Evolutionary conservation across 2,797 vertebrate species (phyloP).

Genomic region (Bufotes viridis): DNA sequence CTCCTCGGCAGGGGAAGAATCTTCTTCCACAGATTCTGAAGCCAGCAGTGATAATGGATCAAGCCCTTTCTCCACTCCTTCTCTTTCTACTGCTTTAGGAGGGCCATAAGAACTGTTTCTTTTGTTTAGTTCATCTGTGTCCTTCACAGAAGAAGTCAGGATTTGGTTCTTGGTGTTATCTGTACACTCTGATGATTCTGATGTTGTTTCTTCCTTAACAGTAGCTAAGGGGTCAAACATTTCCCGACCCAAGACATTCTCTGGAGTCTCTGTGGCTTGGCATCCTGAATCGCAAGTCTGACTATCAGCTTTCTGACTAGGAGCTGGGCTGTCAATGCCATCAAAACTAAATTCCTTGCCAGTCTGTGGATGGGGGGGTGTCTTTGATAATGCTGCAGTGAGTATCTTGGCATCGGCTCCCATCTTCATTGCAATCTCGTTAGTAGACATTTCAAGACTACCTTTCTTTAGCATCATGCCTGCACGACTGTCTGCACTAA

Average conservation of each 20-base stretch:
- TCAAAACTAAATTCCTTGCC: constrained; percentile 73
- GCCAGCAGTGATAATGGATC: constrained; percentile 92
- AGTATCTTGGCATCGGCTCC: constrained; percentile 95
- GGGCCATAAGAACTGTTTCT: constrained; percentile 74
- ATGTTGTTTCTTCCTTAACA: constrained; percentile 62
- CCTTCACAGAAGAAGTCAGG: constrained; percentile 59
- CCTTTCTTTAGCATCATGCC: constrained; percentile 91
- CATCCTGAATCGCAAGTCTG: constrained; percentile 31
- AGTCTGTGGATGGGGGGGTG: constrained; percentile 68
- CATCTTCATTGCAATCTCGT: constrained; percentile 90
- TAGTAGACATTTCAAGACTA: constrained; percentile 82
- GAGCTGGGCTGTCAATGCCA: constrained; percentile 68
- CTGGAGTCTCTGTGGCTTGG: neutral
- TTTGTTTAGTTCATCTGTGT: constrained; percentile 66
- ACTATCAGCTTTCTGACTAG: constrained; percentile 65
- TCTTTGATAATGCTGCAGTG: constrained; percentile 81
- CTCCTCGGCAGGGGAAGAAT: constrained; percentile 79
- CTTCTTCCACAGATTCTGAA: constrained; percentile 77
- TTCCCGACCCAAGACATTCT: constrained; percentile 48
- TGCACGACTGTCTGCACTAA: constrained; percentile 89
- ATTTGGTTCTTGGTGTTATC: constrained; percentile 60
- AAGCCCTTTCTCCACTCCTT: constrained; percentile 87
- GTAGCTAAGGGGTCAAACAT: constrained; percentile 57
- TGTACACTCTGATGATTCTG: constrained; percentile 38
- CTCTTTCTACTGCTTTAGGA: constrained; percentile 81